phyloP scores from a whole-genome alignment of 2,888 invertebrate species.

The Dilophus febrilis region DNA sequence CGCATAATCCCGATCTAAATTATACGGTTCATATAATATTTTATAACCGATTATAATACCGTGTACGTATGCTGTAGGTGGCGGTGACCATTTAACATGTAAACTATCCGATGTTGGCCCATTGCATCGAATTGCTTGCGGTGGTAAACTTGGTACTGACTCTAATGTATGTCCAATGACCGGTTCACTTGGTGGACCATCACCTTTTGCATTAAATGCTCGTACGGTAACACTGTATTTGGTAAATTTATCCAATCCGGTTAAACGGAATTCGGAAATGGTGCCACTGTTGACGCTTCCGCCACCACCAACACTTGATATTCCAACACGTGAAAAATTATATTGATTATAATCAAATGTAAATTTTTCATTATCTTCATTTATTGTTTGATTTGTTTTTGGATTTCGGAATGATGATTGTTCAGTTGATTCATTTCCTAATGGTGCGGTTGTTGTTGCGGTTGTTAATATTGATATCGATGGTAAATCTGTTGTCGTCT shows the following conservation, averaged over 20 bases:
- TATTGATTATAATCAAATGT: slow-evolving; percentile 15
- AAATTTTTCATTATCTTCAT: background rate
- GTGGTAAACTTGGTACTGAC: slow-evolving; percentile 49
- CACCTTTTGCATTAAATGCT: slow-evolving; percentile 65
- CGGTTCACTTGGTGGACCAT: slow-evolving; percentile 55
- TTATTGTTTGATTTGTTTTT: too few species aligned
- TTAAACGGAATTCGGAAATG: slow-evolving; percentile 36
- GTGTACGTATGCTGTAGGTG: slow-evolving; percentile 43
- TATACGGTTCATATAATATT: slow-evolving; percentile 44
- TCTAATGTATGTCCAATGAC: slow-evolving; percentile 30
- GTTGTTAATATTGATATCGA: too few species aligned
- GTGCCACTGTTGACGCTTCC: slow-evolving; percentile 31
- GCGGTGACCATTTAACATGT: slow-evolving; percentile 52
- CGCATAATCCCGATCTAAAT: slow-evolving; percentile 18
- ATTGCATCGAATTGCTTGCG: slow-evolving; percentile 45
- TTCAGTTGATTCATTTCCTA: too few species aligned
- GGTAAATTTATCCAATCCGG: slow-evolving; percentile 56
- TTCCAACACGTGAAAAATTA: slow-evolving; percentile 26
- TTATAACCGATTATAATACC: slow-evolving; percentile 63
- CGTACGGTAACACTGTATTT: slow-evolving; percentile 62
- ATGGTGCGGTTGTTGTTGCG: too few species aligned
- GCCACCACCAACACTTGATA: slow-evolving; percentile 22
- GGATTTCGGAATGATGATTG: too few species aligned
- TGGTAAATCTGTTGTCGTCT: too few species aligned
- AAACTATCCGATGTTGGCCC: slow-evolving; percentile 52